Base-by-base conservation (phyloP, 2,797 vertebrate species). In the Gobio occitaniae region DNA sequence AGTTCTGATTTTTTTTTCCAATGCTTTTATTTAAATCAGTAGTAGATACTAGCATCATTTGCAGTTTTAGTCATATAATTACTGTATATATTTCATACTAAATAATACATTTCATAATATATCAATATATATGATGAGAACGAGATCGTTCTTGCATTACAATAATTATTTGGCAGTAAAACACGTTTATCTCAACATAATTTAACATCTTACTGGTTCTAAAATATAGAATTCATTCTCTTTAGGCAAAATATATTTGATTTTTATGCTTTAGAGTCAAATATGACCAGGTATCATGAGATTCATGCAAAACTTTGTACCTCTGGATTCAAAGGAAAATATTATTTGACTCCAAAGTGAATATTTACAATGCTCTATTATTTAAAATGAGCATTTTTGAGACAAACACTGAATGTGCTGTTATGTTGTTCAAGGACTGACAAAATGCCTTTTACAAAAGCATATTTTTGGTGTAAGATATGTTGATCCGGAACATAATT, bases 271-370 rank as follows among this genome's bases (percentile, higher is more conserved):
- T 80, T 72, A 25, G 3, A 56, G 41, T 15, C 25, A 48, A 61
- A 61, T 72, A 65, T 65, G 29, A 32, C 63, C 29, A 32, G 6
- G 47, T 54, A 76, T 93, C 84, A 86, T 78, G 72, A 36, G 80
- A 88, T 91, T 91, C 87, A 92, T 87, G 83, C 85, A 88, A 68
- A 76, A 21, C 48, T 32, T 77, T 77, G 36, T 78, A 78, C 50
- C 74, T 69, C 52, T 84, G 48, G 48, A 29, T 84, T 84, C 63
- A 84, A 54, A 54, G 61, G 6, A 59, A 77, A 19, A 44, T 41
- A 84, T 69, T 6, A 56, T 69, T 56, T 69, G 74, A 52, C 38
- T 78, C 50, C 19, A 70, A 47, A 36, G 25, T 25, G 61, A 72
- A 66, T 65, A 78, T 78, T 59, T 36, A 47, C n/a, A 48, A 68